A percentile compares a stretch with the other conserved stretches of the same genome.
Evolutionary conservation across 2,888 invertebrate genomes (phyloP).

Genomic region (Habrosyne pyritoides): DNA sequence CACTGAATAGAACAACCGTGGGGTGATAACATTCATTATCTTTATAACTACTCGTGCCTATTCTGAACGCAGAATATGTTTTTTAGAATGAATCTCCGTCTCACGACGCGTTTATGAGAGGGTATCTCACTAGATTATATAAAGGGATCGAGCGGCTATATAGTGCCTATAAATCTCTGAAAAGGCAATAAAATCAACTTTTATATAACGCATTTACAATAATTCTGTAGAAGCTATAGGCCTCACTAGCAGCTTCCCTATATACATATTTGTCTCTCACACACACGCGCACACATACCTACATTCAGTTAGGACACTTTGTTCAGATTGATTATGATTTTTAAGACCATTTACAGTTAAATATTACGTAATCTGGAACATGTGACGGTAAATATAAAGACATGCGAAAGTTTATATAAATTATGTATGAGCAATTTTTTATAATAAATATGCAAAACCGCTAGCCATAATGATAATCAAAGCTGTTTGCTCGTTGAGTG

Average conservation of each 20-base stretch:
- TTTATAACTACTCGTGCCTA: slow-evolving; percentile 9
- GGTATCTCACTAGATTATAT: slow-evolving; percentile 15
- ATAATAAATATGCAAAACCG: too few species aligned
- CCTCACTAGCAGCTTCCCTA: neutral
- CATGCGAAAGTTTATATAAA: too few species aligned
- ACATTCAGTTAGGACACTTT: too few species aligned
- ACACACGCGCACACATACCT: too few species aligned
- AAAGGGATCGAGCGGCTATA: neutral
- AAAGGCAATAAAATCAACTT: neutral
- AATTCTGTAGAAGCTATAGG: neutral
- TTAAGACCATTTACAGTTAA: neutral
- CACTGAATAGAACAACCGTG: slow-evolving; percentile 25
- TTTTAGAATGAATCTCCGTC: slow-evolving; percentile 1
- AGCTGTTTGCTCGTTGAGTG: too few species aligned
- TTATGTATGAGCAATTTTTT: too few species aligned
- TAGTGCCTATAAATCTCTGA: neutral
- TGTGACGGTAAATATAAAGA: too few species aligned
- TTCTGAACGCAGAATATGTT: neutral
- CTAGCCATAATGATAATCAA: too few species aligned
- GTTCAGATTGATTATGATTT: too few species aligned
- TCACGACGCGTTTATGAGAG: slow-evolving; percentile 15
- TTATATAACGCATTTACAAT: neutral
- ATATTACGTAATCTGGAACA: too few species aligned
- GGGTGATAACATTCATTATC: slow-evolving; percentile 36
- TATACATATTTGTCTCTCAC: too few species aligned